Conservation (phyloP, 2,113 vertebrate genomes). For the Perca flavescens region DNA sequence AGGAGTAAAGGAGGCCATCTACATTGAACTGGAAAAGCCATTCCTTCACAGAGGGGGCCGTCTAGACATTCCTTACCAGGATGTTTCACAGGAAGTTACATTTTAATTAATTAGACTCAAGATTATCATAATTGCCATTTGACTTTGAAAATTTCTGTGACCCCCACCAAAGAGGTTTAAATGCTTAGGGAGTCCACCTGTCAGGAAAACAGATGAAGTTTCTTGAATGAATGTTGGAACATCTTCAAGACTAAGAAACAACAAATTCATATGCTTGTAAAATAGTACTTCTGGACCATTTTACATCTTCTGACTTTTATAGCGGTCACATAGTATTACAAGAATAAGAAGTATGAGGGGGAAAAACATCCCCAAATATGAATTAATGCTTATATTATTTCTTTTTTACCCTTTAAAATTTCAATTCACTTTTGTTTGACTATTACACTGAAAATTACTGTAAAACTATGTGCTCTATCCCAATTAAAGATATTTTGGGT, state of each 20-base stretch:
- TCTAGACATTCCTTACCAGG: background rate
- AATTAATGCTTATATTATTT: background rate
- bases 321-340: background rate
- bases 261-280: background rate
- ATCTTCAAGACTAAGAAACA: background rate
- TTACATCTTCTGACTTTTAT: background rate
- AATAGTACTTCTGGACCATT: background rate
- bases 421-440: too few relatives aligned
- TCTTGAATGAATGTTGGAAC: constrained; percentile 7
- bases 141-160: constrained; percentile 13
- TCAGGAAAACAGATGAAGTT: background rate
- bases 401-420: background rate
- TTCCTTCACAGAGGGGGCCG: background rate
- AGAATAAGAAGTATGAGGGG: background rate
- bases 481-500: background rate
- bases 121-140: background rate
- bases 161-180: constrained; percentile 10
- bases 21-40: constrained; percentile 22
- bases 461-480: background rate
- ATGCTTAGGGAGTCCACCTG: background rate
- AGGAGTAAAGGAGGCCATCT: constrained; percentile 17
- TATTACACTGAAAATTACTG: background rate
- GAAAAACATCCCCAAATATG: too few relatives aligned
- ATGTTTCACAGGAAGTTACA: constrained; percentile 19
- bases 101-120: background rate